Conservation (phyloP, 2,888 invertebrate genomes). For the Helicoverpa assulta region DNA sequence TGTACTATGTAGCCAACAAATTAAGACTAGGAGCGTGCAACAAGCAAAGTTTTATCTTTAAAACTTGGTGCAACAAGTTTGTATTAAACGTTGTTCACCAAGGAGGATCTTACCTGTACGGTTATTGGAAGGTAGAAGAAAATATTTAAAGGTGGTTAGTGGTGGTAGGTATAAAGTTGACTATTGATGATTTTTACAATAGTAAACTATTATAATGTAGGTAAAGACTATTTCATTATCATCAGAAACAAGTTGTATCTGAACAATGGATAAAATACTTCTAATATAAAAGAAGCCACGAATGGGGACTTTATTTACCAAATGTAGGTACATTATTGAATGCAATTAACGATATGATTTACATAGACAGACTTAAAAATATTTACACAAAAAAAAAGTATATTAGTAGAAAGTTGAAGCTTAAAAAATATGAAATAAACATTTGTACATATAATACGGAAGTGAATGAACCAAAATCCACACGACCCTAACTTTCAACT, state of each 20-base stretch:
- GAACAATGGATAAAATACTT: too few species aligned
- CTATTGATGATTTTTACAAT: too few species aligned
- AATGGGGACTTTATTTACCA: too few species aligned
- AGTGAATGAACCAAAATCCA: constrained; percentile 5
- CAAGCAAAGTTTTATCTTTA: constrained; percentile 18
- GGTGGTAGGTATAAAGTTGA: not conserved
- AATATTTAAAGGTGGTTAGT: not conserved
- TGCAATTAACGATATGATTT: too few species aligned
- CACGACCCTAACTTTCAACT: constrained; percentile 14
- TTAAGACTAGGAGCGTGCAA: not conserved
- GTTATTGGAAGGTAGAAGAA: not conserved
- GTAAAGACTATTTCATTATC: too few species aligned
- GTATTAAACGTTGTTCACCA: constrained; percentile 4
- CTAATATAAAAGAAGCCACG: too few species aligned
- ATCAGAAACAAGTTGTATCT: too few species aligned
- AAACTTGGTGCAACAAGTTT: constrained; percentile 8
- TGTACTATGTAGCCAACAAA: constrained; percentile 7
- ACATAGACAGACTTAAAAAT: too few species aligned
- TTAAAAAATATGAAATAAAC: not conserved
- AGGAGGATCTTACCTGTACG: not conserved
- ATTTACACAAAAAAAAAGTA: too few species aligned
- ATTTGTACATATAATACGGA: constrained; percentile 7
- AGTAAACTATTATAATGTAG: too few species aligned
- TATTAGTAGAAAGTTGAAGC: too few species aligned
- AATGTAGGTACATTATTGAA: too few species aligned